Evolutionary conservation across 2,113 vertebrate species (phyloP).

Genomic region (Brachypteracias leptosomus): DNA sequence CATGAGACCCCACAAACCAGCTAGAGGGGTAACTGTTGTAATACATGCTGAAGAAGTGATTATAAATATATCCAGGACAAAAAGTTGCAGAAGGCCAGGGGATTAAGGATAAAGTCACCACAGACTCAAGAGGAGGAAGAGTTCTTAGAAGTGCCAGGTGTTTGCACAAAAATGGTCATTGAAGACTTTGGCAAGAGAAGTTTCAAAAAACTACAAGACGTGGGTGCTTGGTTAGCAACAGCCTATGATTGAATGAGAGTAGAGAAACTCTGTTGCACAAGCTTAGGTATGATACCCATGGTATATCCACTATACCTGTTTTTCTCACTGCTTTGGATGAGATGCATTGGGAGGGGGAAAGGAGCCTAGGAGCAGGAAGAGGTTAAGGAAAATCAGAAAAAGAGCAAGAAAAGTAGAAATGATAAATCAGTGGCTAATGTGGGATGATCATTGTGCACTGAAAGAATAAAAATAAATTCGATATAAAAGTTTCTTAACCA

Average conservation of each 20-base stretch:
- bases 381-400: background rate
- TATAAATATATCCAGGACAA: background rate
- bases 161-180: background rate
- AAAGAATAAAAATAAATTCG: background rate
- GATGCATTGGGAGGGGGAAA: background rate
- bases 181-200: background rate
- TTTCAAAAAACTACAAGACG: background rate
- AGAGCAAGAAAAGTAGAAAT: background rate
- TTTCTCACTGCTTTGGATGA: background rate
- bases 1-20: background rate
- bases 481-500: background rate
- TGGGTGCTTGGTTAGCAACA: background rate
- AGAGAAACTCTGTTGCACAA: background rate
- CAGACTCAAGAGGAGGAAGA: background rate
- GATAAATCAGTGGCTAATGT: background rate
- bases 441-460: background rate
- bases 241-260: background rate
- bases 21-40: background rate
- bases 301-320: background rate
- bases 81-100: background rate
- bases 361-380: background rate
- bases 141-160: rapidly evolving
- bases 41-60: background rate
- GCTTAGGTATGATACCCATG: background rate
- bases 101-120: background rate